phyloP scores from a whole-genome alignment of 2,888 invertebrate species.

The Sarcophaga rosellei region DNA sequence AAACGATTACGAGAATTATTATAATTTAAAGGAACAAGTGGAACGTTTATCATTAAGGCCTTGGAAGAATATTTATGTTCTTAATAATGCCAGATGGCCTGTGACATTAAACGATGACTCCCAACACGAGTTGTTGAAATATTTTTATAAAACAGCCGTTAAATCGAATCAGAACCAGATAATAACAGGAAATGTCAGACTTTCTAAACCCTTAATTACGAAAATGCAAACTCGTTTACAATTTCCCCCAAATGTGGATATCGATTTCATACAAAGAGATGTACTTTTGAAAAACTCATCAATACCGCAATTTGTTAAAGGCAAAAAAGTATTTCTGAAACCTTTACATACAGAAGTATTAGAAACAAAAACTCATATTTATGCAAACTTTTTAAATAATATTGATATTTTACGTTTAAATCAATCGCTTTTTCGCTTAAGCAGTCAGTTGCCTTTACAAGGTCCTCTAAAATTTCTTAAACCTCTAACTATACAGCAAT shows the following conservation, averaged over 20 bases:
- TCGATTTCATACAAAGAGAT: constrained; percentile 74
- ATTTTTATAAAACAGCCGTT: constrained; percentile 75
- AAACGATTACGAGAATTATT: constrained; percentile 58
- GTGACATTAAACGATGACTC: constrained; percentile 26
- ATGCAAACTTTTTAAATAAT: constrained; percentile 69
- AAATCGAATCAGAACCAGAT: constrained; percentile 71
- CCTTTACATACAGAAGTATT: constrained; percentile 66
- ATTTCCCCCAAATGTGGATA: constrained; percentile 72
- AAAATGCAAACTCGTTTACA: constrained; percentile 68
- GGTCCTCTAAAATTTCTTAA: constrained; percentile 72
- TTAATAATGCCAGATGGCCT: constrained; percentile 73
- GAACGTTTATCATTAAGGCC: constrained; percentile 62
- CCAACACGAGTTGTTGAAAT: constrained; percentile 71
- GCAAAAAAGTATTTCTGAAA: constrained; percentile 69
- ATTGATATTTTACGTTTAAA: constrained; percentile 75
- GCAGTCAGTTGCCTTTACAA: constrained; percentile 69
- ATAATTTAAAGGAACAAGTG: constrained; percentile 54
- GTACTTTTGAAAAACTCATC: constrained; percentile 71
- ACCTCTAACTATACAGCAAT: constrained; percentile 68
- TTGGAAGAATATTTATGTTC: constrained; percentile 74
- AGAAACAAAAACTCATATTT: constrained; percentile 38
- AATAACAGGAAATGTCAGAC: constrained; percentile 75
- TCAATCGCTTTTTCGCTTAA: constrained; percentile 76
- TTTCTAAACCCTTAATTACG: constrained; percentile 71
- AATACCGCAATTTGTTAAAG: constrained; percentile 70